Percentiles rank a stretch among this genome's conserved stretches.
phyloP scores from a whole-genome alignment of 2,113 vertebrate genomes.

The Coryphaenoides rupestris region DNA sequence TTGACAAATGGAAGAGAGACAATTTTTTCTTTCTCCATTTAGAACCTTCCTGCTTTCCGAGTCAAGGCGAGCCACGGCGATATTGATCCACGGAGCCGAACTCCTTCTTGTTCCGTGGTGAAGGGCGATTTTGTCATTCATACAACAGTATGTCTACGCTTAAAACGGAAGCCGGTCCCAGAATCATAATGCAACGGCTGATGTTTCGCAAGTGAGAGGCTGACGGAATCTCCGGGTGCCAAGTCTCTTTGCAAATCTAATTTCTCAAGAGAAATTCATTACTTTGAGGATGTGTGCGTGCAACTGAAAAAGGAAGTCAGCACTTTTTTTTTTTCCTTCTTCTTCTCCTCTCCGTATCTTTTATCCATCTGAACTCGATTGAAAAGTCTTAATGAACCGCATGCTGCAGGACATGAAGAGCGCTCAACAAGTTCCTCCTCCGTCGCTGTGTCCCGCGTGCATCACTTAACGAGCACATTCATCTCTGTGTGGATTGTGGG shows the following conservation, averaged over 20 bases:
- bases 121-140: constrained; percentile 63
- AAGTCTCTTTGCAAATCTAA: constrained; percentile 55
- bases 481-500: too few relatives aligned
- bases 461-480: constrained; percentile 8
- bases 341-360: constrained; percentile 9
- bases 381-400: constrained; percentile 49
- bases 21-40: constrained; percentile 20
- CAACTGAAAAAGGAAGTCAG: constrained; percentile 49
- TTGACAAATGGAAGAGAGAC: constrained; percentile 40
- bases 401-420: constrained; percentile 32
- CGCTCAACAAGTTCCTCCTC: constrained; percentile 25
- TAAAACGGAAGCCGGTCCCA: constrained; percentile 41
- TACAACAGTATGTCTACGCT: constrained; percentile 33
- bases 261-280: constrained; percentile 49
- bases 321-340: constrained; percentile 37
- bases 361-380: constrained; percentile 47
- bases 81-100: constrained; percentile 59
- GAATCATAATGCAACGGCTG: constrained; percentile 48
- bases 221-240: constrained; percentile 41
- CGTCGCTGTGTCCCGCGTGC: not conserved
- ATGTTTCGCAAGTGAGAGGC: constrained; percentile 44
- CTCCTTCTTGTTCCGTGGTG: constrained; percentile 46
- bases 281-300: constrained; percentile 40
- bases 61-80: constrained; percentile 36
- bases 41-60: constrained; percentile 48